Conservation (phyloP, 2,113 vertebrate genomes). For the Zapus hudsonius region DNA sequence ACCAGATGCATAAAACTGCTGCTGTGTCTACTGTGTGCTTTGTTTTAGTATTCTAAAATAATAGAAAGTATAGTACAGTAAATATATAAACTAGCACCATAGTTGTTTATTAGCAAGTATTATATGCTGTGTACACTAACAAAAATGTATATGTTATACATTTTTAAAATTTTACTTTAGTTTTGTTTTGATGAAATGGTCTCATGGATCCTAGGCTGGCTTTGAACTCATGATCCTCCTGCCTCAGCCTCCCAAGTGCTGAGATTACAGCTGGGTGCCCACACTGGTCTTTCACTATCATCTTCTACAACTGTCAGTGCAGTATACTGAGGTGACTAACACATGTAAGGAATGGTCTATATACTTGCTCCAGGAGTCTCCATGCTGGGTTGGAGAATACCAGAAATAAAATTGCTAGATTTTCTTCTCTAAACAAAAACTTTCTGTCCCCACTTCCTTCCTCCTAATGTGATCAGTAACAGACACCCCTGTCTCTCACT, state of each 20-base stretch:
- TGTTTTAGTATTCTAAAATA: background rate
- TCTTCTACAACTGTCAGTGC: background rate
- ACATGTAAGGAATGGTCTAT: background rate
- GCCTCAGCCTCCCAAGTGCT: background rate
- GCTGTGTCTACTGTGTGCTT: background rate
- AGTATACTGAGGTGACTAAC: background rate
- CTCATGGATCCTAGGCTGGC: background rate
- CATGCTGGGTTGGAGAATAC: no score
- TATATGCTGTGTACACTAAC: no score
- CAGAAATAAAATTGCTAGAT: no score
- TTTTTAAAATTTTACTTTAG: background rate
- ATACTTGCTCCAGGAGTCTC: no score
- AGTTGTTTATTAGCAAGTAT: background rate
- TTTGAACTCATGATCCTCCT: background rate
- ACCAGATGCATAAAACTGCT: no score
- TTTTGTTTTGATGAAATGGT: background rate
- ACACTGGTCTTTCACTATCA: background rate
- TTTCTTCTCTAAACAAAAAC: no score
- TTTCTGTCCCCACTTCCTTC: no score
- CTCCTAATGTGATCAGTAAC: no score
- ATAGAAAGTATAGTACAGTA: background rate
- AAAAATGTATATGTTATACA: background rate
- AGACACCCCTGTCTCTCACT: no score
- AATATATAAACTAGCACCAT: background rate
- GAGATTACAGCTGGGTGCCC: background rate